Base-by-base conservation (phyloP, 2,113 vertebrate genomes). In the Cynoglossus semilaevis region DNA sequence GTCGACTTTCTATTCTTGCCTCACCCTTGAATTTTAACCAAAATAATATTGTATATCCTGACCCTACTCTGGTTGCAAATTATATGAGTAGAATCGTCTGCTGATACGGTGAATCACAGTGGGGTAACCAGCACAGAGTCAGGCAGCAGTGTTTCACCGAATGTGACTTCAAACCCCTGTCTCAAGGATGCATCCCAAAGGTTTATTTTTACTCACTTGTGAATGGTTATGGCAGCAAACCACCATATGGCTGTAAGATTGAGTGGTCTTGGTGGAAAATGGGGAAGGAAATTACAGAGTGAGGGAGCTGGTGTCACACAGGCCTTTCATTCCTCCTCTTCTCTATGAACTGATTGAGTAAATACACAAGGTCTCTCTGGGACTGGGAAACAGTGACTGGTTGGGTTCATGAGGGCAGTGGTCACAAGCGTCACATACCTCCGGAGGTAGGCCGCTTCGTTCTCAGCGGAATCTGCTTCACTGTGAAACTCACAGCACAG, bases 181-280 rank as follows among this genome's bases (percentile, higher is more conserved):
- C 80, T 66, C 75, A 53, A 85, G 70, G 84, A 89, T 80, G 81
- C 74, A 43, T 81, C 82, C 80, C 68, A 38, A 58, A 68, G 71
- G 85, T 82, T 88, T 88, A 87, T 90, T 90, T 88, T 87, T 83
- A 78, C 82, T 86, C 82, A 77, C 80, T 84, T 86, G 79, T 76
- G 83, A 87, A 86, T 77, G 75, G 83, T 88, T 89, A 87, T 79
- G 80, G 86, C 81, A 86, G 75, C 58, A 83, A 85, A 88, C 85
- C 84, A 8, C 82, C 85, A 76, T 82, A 87, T 78, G 88, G 86
- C 79, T 79, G 70, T 84, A 79, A 85, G 83, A 85, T 73, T 71
- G 85, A 87, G 85, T 88, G 87, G 88, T 88, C 88, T 79, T 82
- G 56, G 80, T 83, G 85, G 85, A 85, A 85, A 89, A 88, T 74